A percentile compares a stretch with the other conserved stretches of the same genome.
Evolutionary conservation across 2,888 invertebrate genomes (phyloP).

Genomic region (Torymus aiolomorphi): DNA sequence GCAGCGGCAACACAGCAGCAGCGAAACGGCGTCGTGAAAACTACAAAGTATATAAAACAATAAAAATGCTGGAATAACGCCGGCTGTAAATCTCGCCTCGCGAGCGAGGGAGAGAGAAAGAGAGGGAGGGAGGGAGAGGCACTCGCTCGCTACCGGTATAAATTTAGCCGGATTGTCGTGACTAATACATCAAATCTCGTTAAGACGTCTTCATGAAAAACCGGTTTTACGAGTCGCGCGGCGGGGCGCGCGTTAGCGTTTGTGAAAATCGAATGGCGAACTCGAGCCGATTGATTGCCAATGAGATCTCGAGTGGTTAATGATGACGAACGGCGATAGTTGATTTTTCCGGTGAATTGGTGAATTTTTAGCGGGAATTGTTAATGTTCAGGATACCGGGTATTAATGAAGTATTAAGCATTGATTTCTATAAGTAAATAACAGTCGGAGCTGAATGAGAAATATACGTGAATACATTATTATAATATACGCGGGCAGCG

Average conservation of each 20-base stretch:
- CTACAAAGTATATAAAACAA: constrained; percentile 66
- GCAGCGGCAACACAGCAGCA: constrained; percentile 14
- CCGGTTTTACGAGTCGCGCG: constrained; percentile 40
- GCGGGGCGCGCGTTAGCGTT: background rate
- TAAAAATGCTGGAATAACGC: constrained; percentile 64
- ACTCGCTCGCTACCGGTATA: constrained; percentile 60
- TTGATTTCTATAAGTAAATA: too few species aligned
- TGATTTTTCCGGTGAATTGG: too few species aligned
- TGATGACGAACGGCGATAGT: too few species aligned
- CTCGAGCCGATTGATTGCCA: constrained; percentile 27
- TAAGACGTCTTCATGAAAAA: constrained; percentile 65
- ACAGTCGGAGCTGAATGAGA: too few species aligned
- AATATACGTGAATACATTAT: too few species aligned
- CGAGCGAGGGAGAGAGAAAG: constrained; percentile 1
- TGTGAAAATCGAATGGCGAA: background rate
- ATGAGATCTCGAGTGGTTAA: background rate
- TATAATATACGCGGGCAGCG: too few species aligned
- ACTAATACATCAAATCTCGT: constrained; percentile 67
- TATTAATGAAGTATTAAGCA: too few species aligned
- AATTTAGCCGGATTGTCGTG: constrained; percentile 69
- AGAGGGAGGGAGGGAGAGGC: constrained; percentile 42
- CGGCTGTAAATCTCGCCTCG: constrained; percentile 66
- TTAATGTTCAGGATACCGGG: too few species aligned
- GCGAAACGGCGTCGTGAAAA: constrained; percentile 57
- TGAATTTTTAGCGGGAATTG: too few species aligned